These are phyloP conservation scores for Chromoteleia sp. DNA, from an alignment of 2,888 invertebrate species.

Conservation along the genomic window DNA sequence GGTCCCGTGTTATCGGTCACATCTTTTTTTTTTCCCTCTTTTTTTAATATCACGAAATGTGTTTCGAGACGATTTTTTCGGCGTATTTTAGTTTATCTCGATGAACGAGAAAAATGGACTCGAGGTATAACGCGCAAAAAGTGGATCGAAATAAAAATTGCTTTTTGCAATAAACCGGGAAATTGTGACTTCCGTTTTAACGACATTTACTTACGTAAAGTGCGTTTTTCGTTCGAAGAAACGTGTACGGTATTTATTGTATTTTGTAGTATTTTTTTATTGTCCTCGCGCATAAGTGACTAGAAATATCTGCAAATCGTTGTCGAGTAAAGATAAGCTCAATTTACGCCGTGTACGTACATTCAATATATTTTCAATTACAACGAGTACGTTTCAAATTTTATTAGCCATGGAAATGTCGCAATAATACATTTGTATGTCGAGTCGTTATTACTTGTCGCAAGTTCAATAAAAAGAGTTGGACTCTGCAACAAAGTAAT, in stretches of 20 bases:
- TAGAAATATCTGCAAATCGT: slow-evolving; percentile 39
- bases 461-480: slow-evolving; percentile 30
- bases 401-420: slow-evolving; percentile 52
- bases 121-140: slow-evolving; percentile 4
- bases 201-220: slow-evolving; percentile 19
- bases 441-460: slow-evolving; percentile 48
- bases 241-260: slow-evolving; percentile 6
- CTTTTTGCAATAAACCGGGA: background rate
- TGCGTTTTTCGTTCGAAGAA: slow-evolving; percentile 1
- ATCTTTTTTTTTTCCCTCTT: slow-evolving; percentile 8
- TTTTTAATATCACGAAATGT: slow-evolving; percentile 24
- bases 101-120: slow-evolving; percentile 16
- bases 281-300: slow-evolving; percentile 1
- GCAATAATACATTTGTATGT: slow-evolving; percentile 52
- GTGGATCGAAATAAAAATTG: slow-evolving; percentile 21
- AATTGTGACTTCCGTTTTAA: slow-evolving; percentile 21
- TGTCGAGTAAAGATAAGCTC: slow-evolving; percentile 41
- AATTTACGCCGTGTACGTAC: slow-evolving; percentile 50
- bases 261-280: background rate
- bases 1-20: slow-evolving; percentile 29
- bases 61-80: slow-evolving; percentile 26
- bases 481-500: slow-evolving; percentile 46
- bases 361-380: slow-evolving; percentile 51
- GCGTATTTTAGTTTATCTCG: slow-evolving; percentile 8
- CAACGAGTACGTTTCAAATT: slow-evolving; percentile 36